A percentile compares a stretch with the other conserved stretches of the same genome.
phyloP scores from a whole-genome alignment of 1,140 invertebrate genomes.

The Drosophila takahashii region DNA sequence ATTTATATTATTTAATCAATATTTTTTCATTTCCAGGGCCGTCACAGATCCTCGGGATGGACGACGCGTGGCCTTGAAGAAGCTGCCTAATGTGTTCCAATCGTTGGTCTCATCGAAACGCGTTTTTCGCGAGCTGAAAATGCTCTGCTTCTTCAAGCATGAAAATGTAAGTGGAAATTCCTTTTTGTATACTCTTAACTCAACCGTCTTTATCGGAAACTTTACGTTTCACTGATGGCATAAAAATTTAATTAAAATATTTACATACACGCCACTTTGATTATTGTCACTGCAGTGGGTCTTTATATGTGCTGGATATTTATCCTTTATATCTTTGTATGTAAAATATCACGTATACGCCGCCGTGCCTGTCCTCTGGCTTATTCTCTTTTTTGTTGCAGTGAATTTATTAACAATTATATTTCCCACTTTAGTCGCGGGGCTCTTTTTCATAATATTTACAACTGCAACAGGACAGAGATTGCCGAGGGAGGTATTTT shows the following conservation, averaged over 20 bases:
- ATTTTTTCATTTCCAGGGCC: constrained; percentile 90
- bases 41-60: constrained; percentile 99
- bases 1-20: not conserved
- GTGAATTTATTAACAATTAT: constrained; percentile 69
- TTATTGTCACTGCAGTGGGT: constrained; percentile 27
- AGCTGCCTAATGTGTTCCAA: constrained; percentile 99
- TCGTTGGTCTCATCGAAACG: constrained; percentile 99
- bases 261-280: constrained; percentile 32
- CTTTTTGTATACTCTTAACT: not conserved
- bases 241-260: constrained; percentile 71
- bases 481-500: not conserved
- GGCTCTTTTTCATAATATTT: constrained; percentile 50
- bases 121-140: constrained; percentile 99
- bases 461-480: constrained; percentile 34
- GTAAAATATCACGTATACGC: constrained; percentile 59
- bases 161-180: constrained; percentile 93
- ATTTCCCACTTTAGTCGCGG: constrained; percentile 38
- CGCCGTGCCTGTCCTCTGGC: constrained; percentile 16
- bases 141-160: constrained; percentile 99
- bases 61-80: constrained; percentile 98
- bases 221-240: constrained; percentile 53
- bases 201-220: constrained; percentile 14
- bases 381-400: constrained; percentile 16
- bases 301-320: constrained; percentile 3
- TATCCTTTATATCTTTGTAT: constrained; percentile 33